Evolutionary conservation across 92 coral and sea anemone species (phyloP), one percentile per base, ranked within the genome.

Genomic region (Porites divaricata): DNA sequence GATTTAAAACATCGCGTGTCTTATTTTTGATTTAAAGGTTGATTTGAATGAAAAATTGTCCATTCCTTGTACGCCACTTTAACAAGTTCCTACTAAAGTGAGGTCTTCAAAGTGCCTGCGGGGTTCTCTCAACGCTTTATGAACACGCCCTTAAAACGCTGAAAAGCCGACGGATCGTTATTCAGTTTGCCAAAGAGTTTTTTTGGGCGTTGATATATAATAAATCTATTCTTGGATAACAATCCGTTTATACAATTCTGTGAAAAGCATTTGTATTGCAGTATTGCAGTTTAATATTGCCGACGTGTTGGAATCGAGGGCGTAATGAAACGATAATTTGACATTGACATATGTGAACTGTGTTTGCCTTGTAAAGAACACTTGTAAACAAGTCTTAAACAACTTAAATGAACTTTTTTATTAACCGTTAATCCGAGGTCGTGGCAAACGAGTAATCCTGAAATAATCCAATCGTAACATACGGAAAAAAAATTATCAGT

Each of bases 301-400:
- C 13, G 2, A 49, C 24, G 23, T 21, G 20, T 22, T 72, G 77
- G 77, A 72, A 72, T 53, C 12, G 77, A 20, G 19, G 59, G 59
- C 17, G 16, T 54, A 54, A 54, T 54, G 59, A 53, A 54, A 2
- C 59, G 12, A 11, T 15, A 15, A 15, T 54, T 11, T 54, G 59
- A 54, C 59, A 54, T 19, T 58, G 21, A 25, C 41, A 8, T 23
- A 11, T 50, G 26, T 52, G 62, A 52, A 61, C 45, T 22, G 2
- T 52, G 63, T 19, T 72, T 50, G 76, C 16, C 59, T 54, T 54
- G 59, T 54, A 72, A 72, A 52, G 24, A 72, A 72, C 10, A 48
- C 45, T 35, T 4, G 45, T 6, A 41, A 72, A 49, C n/a, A 61
- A 51, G 13, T 41, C 63, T 54, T 13, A 20, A 73, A 51, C 6